Evolutionary conservation across 2,888 invertebrate genomes (phyloP).

Genomic region (Ramazzottius varieornatus): DNA sequence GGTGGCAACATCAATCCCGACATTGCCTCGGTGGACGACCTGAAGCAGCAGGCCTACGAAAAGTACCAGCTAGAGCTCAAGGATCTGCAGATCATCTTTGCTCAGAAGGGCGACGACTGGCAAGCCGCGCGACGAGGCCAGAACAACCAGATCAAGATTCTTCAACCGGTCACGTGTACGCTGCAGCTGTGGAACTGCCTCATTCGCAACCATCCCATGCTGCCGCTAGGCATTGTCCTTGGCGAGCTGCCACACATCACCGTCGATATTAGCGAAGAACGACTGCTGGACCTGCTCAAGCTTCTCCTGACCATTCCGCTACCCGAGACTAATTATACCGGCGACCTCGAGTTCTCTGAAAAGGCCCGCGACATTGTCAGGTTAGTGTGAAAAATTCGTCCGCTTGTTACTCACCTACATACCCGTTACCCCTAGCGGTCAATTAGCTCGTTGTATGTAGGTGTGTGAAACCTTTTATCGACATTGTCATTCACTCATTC

Average conservation of each 20-base stretch:
- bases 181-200: constrained; percentile 1
- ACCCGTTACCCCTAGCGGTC: too few species aligned
- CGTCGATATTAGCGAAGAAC: background rate
- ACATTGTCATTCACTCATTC: too few species aligned
- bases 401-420: too few species aligned
- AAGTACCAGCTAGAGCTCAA: background rate
- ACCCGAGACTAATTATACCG: background rate
- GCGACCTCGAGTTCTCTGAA: background rate
- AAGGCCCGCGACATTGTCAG: background rate
- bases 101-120: background rate
- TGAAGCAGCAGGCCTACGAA: background rate
- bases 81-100: background rate
- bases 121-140: background rate
- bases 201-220: background rate
- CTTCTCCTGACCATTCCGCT: background rate
- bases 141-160: background rate
- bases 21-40: background rate
- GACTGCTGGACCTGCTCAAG: background rate
- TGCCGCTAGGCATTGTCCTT: background rate
- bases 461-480: too few species aligned
- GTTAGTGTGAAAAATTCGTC: too few species aligned
- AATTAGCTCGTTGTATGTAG: too few species aligned
- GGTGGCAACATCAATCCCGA: background rate
- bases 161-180: background rate
- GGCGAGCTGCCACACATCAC: background rate